These are phyloP conservation scores for Plagiodera versicolora DNA, from an alignment of 2,888 invertebrate genomes.

Conservation along the genomic window DNA sequence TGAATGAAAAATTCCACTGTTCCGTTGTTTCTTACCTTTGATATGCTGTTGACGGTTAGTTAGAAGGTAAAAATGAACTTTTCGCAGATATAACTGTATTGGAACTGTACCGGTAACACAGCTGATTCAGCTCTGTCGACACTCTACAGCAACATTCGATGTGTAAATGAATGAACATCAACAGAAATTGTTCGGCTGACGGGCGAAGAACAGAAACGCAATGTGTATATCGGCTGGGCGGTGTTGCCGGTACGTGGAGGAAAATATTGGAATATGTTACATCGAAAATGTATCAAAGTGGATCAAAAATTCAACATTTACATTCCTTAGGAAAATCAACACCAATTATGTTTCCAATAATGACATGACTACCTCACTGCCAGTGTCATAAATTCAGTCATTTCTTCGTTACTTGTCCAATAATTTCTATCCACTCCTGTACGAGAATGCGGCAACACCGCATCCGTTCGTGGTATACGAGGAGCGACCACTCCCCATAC, in stretches of 20 bases:
- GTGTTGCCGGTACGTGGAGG: not conserved
- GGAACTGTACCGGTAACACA: slow-evolving; percentile 28
- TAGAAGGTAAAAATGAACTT: slow-evolving; percentile 19
- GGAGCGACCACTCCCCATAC: not conserved
- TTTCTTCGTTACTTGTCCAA: too few species aligned
- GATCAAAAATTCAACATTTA: too few species aligned
- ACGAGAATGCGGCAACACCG: not conserved
- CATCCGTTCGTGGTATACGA: not conserved
- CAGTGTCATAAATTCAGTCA: too few species aligned
- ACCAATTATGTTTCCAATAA: too few species aligned
- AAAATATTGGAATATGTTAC: not conserved
- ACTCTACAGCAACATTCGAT: not conserved
- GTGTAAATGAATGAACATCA: slow-evolving; percentile 11
- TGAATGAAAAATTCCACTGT: not conserved
- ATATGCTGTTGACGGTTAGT: not conserved
- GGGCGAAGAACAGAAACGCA: not conserved
- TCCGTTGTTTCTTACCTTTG: not conserved
- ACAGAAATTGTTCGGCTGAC: slow-evolving; percentile 14
- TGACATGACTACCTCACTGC: too few species aligned
- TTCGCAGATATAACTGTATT: slow-evolving; percentile 24
- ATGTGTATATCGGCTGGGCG: not conserved
- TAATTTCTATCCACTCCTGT: too few species aligned
- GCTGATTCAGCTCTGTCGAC: slow-evolving; percentile 18
- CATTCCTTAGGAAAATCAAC: too few species aligned
- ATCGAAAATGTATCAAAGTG: too few species aligned